Evolutionary conservation across 2,797 vertebrate genomes (phyloP), one percentile per base, ranked within the genome.

Genomic region (Sebastes cheni): DNA sequence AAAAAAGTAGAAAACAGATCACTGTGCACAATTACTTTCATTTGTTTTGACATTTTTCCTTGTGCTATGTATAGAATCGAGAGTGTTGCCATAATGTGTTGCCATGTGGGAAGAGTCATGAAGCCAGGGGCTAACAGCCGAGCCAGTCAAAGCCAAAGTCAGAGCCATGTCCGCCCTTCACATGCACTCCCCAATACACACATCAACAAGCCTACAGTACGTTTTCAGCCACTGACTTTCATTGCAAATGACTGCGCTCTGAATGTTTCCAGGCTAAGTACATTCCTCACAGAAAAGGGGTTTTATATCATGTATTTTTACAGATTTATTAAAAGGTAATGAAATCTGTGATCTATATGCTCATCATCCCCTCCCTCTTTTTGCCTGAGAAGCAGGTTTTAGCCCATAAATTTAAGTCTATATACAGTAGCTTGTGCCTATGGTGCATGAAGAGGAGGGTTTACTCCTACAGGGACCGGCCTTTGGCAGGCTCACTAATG

Each of bases 401-500:
- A 76, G 72, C 81, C 77, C 80, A 91, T 92, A 89, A 90, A 94
- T 92, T 80, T 79, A 77, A 84, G 81, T 90, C 83, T 88, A 92
- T 86, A 84, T 92, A 89, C 90, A 92, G 91, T 90, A 89, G 86
- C 84, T 71, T 83, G 84, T 64, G 79, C 80, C 90, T 87, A 83
- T 88, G 87, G 87, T 91, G 93, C 93, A 92, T 93, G 91, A 92
- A 94, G 83, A 93, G 78, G 83, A 84, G 86, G 81, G 86, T 88
- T 91, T 93, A 72, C 92, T 91, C 82, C 90, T 91, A 81, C 82
- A 88, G 92, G 90, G 91, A 91, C 85, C 77, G 67, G 92, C 90
- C 91, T 90, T 93, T 94, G 93, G 92, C 93, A 94, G 87, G 55
- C 86, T 79, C 76, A 77, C 91, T 94, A 94, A 94, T 95, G 94